A percentile compares a stretch with the other conserved stretches of the same genome.
Conservation (phyloP, 2,797 vertebrate species). For the Setipinna tenuifilis region DNA sequence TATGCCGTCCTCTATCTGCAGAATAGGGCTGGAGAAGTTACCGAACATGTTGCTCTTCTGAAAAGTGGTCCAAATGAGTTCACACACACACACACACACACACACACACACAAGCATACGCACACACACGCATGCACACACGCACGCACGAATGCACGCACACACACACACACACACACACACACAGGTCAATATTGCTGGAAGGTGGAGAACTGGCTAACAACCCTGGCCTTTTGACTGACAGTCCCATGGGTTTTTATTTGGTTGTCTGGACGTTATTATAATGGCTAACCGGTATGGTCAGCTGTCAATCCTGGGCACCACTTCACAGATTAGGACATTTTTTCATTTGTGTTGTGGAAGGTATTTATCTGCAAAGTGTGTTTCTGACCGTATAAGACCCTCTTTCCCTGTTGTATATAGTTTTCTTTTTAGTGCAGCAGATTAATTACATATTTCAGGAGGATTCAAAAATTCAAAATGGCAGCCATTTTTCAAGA, state of each 20-base stretch:
- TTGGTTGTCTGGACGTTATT: neutral
- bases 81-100: neutral
- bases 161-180: neutral
- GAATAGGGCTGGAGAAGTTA: neutral
- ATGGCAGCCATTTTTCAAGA: too few relatives aligned
- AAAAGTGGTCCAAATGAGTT: neutral
- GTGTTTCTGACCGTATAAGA: too few relatives aligned
- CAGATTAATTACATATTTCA: too few relatives aligned
- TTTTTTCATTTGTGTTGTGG: neutral
- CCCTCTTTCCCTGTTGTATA: too few relatives aligned
- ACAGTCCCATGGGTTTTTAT: neutral
- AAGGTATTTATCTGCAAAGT: neutral
- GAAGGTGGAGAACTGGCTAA: neutral
- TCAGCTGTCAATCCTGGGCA: neutral
- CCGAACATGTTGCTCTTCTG: neutral
- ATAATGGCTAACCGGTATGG: too few relatives aligned
- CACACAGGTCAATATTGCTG: neutral
- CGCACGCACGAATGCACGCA: neutral
- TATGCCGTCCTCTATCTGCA: neutral
- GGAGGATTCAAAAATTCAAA: too few relatives aligned
- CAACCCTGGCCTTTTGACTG: neutral
- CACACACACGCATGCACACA: neutral
- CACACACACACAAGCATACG: slow-evolving; percentile 1
- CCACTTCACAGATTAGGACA: neutral
- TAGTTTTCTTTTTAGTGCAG: too few relatives aligned